Conservation (phyloP, 53 echinoderm and acorn worm genomes). For the Echinometra lucunter region DNA sequence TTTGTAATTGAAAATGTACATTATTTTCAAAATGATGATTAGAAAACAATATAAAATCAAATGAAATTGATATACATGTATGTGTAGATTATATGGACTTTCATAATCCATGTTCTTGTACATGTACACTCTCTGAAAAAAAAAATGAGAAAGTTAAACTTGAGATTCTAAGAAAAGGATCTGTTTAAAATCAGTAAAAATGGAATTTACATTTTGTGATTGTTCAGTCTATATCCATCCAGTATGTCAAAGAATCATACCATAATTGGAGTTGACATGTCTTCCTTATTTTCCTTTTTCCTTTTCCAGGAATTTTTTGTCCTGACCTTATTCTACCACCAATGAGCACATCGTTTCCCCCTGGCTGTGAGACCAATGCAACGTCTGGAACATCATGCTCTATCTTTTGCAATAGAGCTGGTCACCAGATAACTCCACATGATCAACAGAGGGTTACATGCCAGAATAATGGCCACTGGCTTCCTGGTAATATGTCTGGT, state of each 20-base stretch:
- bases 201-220: no score
- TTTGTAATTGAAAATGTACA: no score
- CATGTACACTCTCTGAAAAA: no score
- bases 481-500: neutral
- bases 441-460: neutral
- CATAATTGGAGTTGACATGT: neutral
- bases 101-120: no score
- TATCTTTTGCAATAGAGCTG: neutral
- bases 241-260: neutral
- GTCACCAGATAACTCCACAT: neutral
- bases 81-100: no score
- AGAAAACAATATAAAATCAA: no score
- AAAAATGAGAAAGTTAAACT: no score
- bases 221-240: no score
- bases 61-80: no score
- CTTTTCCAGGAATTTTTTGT: neutral
- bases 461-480: constrained; percentile 1
- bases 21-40: no score
- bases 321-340: neutral
- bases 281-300: neutral
- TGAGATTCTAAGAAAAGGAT: no score
- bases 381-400: neutral
- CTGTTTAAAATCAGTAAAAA: no score
- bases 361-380: neutral
- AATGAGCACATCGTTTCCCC: neutral